Evolutionary conservation across 1,140 invertebrate species (phyloP).

Genomic region (Pogonus chalceus): DNA sequence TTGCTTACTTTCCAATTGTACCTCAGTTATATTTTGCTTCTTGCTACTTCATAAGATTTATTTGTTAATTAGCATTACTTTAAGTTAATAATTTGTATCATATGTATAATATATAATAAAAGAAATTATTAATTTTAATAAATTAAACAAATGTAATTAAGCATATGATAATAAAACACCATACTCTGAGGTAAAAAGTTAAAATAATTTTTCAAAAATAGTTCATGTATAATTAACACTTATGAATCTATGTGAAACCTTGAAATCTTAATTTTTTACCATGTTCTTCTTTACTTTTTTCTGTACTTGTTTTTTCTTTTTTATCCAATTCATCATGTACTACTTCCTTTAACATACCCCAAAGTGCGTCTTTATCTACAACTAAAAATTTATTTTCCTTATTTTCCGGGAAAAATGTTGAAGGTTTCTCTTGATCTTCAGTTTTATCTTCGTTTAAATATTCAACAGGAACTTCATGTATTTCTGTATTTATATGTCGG

Average conservation of each 20-base stretch:
- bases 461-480: conserved; percentile 37
- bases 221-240: no score
- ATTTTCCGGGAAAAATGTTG: conserved; percentile 37
- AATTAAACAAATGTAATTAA: no score
- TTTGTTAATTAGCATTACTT: no score
- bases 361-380: conserved; percentile 45
- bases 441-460: conserved; percentile 26
- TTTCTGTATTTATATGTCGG: conserved; percentile 45
- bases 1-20: background rate
- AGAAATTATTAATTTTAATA: no score
- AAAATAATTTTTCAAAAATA: no score
- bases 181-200: no score
- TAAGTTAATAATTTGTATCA: no score
- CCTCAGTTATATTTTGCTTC: background rate
- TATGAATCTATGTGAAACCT: conserved; percentile 20
- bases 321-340: conserved; percentile 27
- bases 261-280: conserved; percentile 17
- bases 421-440: conserved; percentile 26
- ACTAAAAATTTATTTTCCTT: conserved; percentile 43
- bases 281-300: conserved; percentile 17
- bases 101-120: no score
- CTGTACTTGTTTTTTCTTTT: no score
- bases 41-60: no score
- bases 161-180: no score
- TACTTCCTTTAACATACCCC: conserved; percentile 48